These are phyloP conservation scores for Hippocampus mohnikei DNA, from an alignment of 2,113 vertebrate genomes.

Conservation along the genomic window DNA sequence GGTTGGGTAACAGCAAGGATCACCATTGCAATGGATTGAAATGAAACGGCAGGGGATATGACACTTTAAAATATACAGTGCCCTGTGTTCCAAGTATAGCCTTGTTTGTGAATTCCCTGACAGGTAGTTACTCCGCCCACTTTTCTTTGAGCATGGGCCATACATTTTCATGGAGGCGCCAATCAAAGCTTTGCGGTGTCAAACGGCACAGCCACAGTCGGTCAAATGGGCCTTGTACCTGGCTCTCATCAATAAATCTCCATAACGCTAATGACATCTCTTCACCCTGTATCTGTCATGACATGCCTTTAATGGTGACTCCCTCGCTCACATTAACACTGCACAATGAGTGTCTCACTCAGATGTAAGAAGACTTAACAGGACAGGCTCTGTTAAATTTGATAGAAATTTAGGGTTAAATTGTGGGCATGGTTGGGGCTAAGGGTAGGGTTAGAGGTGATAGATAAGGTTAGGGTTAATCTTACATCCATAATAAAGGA, in stretches of 20 bases:
- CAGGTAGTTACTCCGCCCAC: slow-evolving; percentile 73
- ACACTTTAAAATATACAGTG: slow-evolving; percentile 73
- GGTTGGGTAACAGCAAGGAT: slow-evolving; percentile 58
- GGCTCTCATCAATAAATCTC: slow-evolving; percentile 57
- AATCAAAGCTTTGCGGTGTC: slow-evolving; percentile 68
- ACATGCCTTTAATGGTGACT: slow-evolving; percentile 52
- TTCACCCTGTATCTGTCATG: slow-evolving; percentile 62
- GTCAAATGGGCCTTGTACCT: slow-evolving; percentile 61
- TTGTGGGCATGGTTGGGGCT: neutral
- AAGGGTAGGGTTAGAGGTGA: neutral
- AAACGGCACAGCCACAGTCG: slow-evolving; percentile 62
- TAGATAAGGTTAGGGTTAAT: neutral
- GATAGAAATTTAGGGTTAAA: neutral
- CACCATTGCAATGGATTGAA: slow-evolving; percentile 58
- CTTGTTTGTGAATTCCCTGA: slow-evolving; percentile 75
- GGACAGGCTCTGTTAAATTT: neutral
- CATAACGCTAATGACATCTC: slow-evolving; percentile 62
- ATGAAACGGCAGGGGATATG: slow-evolving; percentile 62
- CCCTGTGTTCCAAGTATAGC: slow-evolving; percentile 63
- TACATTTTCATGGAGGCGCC: slow-evolving; percentile 75
- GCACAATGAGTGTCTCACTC: slow-evolving; percentile 34
- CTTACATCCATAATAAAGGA: neutral
- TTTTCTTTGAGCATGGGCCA: slow-evolving; percentile 70
- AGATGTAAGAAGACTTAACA: slow-evolving; percentile 19
- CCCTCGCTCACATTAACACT: slow-evolving; percentile 46